A percentile compares a stretch with the other conserved stretches of the same genome.
phyloP scores from a whole-genome alignment of 2,888 invertebrate genomes.

The Dasypolia templi region DNA sequence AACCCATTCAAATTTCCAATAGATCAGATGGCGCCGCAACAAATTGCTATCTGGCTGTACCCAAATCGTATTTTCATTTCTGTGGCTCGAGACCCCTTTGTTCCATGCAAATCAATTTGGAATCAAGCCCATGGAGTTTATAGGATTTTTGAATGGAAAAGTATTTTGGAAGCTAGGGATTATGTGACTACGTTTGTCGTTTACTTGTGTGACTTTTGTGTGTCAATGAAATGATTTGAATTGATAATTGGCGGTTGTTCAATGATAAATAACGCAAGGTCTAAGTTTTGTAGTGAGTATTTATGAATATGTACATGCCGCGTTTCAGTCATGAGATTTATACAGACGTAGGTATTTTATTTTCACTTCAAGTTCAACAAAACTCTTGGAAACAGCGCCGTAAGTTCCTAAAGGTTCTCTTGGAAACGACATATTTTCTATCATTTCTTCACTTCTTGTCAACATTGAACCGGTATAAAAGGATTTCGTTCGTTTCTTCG shows the following conservation, averaged over 20 bases:
- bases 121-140: constrained; percentile 56
- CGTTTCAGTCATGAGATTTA: too few species aligned
- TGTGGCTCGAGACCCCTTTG: constrained; percentile 62
- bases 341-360: not conserved
- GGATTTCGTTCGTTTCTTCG: constrained; percentile 8
- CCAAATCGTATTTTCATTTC: constrained; percentile 69
- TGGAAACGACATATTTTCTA: not conserved
- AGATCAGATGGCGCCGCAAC: constrained; percentile 71
- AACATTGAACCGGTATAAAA: not conserved
- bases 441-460: not conserved
- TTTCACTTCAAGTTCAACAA: not conserved
- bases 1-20: constrained; percentile 72
- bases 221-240: not conserved
- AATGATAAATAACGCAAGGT: too few species aligned
- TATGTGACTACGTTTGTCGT: constrained; percentile 10
- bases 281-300: too few species aligned
- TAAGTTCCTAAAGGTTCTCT: not conserved
- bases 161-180: constrained; percentile 31
- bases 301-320: too few species aligned
- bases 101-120: constrained; percentile 66
- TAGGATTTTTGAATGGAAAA: constrained; percentile 53
- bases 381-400: not conserved
- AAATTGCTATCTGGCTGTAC: constrained; percentile 70
- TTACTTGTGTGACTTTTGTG: constrained; percentile 6
- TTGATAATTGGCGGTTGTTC: not conserved